phyloP scores from a whole-genome alignment of 2,113 vertebrate genomes.

The Circaetus gallicus region DNA sequence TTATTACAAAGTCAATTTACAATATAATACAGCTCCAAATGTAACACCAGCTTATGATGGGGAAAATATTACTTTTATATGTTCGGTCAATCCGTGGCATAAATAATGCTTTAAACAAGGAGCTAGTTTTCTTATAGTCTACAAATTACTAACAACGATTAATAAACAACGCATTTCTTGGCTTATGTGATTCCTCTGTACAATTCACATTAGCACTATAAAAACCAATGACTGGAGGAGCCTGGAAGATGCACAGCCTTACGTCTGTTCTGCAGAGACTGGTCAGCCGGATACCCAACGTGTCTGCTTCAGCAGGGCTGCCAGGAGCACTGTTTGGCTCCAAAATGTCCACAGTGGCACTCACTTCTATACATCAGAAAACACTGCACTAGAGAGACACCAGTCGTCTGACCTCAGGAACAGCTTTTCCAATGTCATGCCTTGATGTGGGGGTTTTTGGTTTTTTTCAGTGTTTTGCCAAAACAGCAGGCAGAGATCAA shows the following conservation, averaged over 20 bases:
- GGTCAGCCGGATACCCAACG: neutral
- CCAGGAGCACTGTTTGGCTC: neutral
- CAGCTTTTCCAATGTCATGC: neutral
- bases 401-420: neutral
- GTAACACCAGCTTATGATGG: constrained; percentile 27
- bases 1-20: constrained; percentile 76
- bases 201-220: neutral
- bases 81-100: constrained; percentile 33
- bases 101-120: constrained; percentile 61
- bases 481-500: constrained; percentile 5
- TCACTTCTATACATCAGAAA: neutral
- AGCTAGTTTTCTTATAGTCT: constrained; percentile 46
- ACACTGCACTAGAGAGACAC: neutral
- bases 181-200: neutral
- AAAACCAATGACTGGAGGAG: neutral
- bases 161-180: constrained; percentile 26
- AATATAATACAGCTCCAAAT: constrained; percentile 73
- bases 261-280: neutral
- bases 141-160: constrained; percentile 2
- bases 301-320: neutral
- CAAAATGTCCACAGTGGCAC: neutral
- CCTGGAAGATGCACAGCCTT: neutral
- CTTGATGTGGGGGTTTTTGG: neutral
- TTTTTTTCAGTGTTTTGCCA: constrained; percentile 26
- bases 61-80: constrained; percentile 48